These are phyloP conservation scores for Myathropa florea DNA, from an alignment of 2,888 invertebrate species.

Conservation along the genomic window DNA sequence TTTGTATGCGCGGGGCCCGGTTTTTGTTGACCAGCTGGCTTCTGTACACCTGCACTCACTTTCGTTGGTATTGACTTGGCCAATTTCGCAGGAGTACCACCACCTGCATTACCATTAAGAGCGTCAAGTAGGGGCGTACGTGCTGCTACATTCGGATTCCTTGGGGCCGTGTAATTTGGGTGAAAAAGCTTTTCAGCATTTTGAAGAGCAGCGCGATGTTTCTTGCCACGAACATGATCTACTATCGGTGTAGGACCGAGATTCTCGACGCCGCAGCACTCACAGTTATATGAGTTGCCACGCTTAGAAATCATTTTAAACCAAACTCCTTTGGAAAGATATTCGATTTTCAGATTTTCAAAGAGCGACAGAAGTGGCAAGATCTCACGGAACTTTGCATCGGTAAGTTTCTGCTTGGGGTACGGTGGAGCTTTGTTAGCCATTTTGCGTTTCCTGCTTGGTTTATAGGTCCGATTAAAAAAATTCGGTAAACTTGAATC, in stretches of 20 bases:
- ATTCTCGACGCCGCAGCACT: conserved; percentile 74
- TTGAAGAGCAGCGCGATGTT: conserved; percentile 74
- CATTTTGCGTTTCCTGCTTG: conserved; percentile 1
- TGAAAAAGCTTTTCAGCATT: conserved; percentile 72
- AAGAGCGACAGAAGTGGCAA: conserved; percentile 71
- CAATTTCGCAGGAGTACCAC: not conserved
- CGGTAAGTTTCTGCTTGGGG: conserved; percentile 44
- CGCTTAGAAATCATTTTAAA: conserved; percentile 68
- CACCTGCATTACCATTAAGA: not conserved
- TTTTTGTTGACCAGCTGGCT: not conserved
- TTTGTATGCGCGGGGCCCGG: not conserved
- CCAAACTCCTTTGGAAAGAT: conserved; percentile 71
- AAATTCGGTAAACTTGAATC: not conserved
- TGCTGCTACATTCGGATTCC: conserved; percentile 19
- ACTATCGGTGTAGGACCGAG: conserved; percentile 74
- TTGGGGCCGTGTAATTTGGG: conserved; percentile 72
- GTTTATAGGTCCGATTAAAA: conserved; percentile 3
- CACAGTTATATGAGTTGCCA: conserved; percentile 71
- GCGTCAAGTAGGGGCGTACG: conserved; percentile 14
- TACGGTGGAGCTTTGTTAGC: conserved; percentile 53
- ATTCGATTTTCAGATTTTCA: conserved; percentile 74
- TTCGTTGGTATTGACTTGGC: not conserved
- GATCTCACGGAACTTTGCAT: conserved; percentile 69
- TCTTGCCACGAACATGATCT: conserved; percentile 76
- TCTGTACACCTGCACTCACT: not conserved